Conservation (phyloP, 2,797 vertebrate species). For the Oreortyx pictus region DNA sequence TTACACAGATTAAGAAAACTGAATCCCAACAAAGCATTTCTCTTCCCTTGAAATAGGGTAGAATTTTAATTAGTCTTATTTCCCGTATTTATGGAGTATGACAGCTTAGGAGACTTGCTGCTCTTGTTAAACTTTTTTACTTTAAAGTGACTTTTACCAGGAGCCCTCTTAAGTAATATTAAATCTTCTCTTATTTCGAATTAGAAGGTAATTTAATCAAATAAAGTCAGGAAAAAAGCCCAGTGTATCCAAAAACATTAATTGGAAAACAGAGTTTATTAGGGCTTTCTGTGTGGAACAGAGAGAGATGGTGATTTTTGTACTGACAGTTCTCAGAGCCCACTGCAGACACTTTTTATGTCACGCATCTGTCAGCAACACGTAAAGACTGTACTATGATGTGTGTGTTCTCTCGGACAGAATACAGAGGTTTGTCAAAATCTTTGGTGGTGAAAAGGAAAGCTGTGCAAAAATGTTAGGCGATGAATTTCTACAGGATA, state of each 20-base stretch:
- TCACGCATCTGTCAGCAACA: not conserved
- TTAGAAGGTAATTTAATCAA: not conserved
- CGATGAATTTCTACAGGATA: not conserved
- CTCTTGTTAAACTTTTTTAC: not conserved
- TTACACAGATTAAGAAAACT: conserved; percentile 13
- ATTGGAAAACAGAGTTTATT: not conserved
- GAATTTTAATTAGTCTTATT: conserved; percentile 34
- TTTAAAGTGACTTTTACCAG: not conserved
- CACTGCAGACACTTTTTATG: not conserved
- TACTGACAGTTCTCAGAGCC: not conserved
- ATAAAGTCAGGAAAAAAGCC: not conserved
- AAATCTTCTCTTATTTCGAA: not conserved
- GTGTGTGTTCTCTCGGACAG: not conserved
- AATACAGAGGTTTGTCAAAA: not conserved
- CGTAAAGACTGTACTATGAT: not conserved
- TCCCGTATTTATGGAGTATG: not conserved
- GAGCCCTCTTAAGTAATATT: not conserved
- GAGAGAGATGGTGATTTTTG: not conserved
- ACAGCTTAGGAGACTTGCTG: not conserved
- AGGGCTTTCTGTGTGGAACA: not conserved
- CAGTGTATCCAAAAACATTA: not conserved
- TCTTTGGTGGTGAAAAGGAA: not conserved
- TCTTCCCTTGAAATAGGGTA: conserved; percentile 10
- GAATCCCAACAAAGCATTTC: not conserved
- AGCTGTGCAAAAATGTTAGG: not conserved